Base-by-base conservation (phyloP, 64 coral and sea anemone species). In the Acropora yongei region DNA sequence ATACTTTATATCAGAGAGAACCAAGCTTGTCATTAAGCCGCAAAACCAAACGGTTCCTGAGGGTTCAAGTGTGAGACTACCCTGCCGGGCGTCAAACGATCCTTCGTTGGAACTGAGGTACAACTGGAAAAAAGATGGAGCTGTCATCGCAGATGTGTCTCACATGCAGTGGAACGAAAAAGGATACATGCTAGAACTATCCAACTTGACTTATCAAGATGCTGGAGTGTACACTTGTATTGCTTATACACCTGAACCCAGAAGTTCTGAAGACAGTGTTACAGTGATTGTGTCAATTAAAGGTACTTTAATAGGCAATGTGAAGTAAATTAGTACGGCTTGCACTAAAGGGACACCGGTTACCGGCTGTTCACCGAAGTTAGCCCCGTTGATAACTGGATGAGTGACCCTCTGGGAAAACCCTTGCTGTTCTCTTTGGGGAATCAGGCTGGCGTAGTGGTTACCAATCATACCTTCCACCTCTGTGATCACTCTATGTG, bases 191-290 rank as follows among this genome's bases (percentile, higher is more conserved):
- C 72, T 94, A 44, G 61, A 55, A 2, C 49, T 94, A 68, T 49
- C 55, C 2, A 67, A 78, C 51, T 66, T 94, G 9, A 66, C 53
- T 7, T 47, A 51, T 44, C 69, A 94, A 13, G 92, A 94, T 75
- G 53, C 87, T 4, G 92, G 92, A 2, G 76, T 78, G 14, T 94
- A 94, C 87, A 94, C 79, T 14, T 94, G 92, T 41, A 4, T 94
- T 45, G 92, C 60, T 6, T 90, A 10, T 1, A 94, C 92, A 39
- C 80, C 89, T 13, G 79, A 88, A 12, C 79, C 87, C 1, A 81
- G 72, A 16, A 48, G 11, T 68, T 94, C 92, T 6, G 92, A 94
- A 42, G 92, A 88, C 49, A 72, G 30, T 20, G 87, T 80, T 5
- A 39, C 87, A 50, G 92, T 87, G 3, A 50, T 94, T 78, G 92